Evolutionary conservation across 2,888 invertebrate genomes (phyloP).

Genomic region (Carabus problematicus): DNA sequence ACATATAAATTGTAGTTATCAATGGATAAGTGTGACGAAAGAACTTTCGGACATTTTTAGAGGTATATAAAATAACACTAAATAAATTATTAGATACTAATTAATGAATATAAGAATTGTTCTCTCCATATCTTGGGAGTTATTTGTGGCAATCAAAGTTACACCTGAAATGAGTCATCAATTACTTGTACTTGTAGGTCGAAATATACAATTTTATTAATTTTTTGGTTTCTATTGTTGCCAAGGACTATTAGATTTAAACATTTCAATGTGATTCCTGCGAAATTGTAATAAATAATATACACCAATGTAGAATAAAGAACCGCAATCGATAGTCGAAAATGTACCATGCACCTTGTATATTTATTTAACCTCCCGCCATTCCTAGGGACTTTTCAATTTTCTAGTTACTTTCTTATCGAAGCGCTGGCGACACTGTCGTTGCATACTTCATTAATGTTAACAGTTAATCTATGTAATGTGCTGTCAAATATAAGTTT

Average conservation of each 20-base stretch:
- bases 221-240: slow-evolving; percentile 3
- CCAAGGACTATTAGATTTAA: slow-evolving; percentile 10
- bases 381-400: too few species aligned
- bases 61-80: slow-evolving; percentile 13
- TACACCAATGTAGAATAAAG: slow-evolving; percentile 32
- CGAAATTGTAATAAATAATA: slow-evolving; percentile 23
- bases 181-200: neutral
- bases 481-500: too few species aligned
- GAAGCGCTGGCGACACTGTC: too few species aligned
- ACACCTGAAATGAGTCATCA: neutral
- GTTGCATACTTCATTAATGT: too few species aligned
- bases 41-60: slow-evolving; percentile 29
- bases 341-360: too few species aligned
- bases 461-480: too few species aligned
- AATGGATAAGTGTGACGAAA: neutral
- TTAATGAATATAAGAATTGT: slow-evolving; percentile 16
- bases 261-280: slow-evolving; percentile 23
- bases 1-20: slow-evolving; percentile 17
- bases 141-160: slow-evolving; percentile 32
- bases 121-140: slow-evolving; percentile 25
- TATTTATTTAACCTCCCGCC: too few species aligned
- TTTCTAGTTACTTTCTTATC: too few species aligned
- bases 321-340: too few species aligned
- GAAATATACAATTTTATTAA: slow-evolving; percentile 11
- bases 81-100: slow-evolving; percentile 13